Conservation (phyloP, 2,888 invertebrate species). For the Trisateles emortualis region DNA sequence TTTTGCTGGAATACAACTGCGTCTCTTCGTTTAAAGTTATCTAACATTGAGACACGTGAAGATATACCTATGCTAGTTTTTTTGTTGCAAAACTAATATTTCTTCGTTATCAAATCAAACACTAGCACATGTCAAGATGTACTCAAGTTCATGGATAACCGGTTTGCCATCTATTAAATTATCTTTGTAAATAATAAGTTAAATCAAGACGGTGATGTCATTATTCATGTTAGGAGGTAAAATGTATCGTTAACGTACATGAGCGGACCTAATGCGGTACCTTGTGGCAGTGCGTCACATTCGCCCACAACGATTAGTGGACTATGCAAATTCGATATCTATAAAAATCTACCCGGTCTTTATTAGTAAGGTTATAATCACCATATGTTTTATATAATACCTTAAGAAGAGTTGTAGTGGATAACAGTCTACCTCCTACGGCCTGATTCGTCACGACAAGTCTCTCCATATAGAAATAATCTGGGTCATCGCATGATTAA, state of each 20-base stretch:
- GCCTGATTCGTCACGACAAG: slow-evolving; percentile 39
- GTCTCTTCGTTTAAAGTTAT: no score
- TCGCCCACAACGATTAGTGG: slow-evolving; percentile 61
- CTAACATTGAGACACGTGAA: no score
- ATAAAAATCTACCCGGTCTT: slow-evolving; percentile 53
- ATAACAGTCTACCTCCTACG: slow-evolving; percentile 43
- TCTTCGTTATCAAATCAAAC: slow-evolving; percentile 10
- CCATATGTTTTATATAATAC: slow-evolving; percentile 50
- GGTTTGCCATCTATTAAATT: slow-evolving; percentile 44
- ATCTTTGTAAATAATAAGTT: slow-evolving; percentile 65
- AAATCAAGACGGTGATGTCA: slow-evolving; percentile 77
- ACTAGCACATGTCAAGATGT: slow-evolving; percentile 13
- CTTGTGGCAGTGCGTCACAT: slow-evolving; percentile 63
- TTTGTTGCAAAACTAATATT: background rate
- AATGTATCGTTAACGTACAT: slow-evolving; percentile 64
- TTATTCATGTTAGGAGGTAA: slow-evolving; percentile 65
- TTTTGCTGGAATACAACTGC: no score
- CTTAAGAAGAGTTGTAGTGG: slow-evolving; percentile 41
- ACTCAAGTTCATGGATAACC: slow-evolving; percentile 60
- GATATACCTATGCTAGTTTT: background rate
- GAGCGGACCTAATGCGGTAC: slow-evolving; percentile 54
- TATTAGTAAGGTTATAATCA: slow-evolving; percentile 56
- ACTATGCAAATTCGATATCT: slow-evolving; percentile 57
- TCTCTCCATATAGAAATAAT: slow-evolving; percentile 28
- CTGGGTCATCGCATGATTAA: slow-evolving; percentile 39